phyloP scores from a whole-genome alignment of 2,113 vertebrate genomes.

The Actinemys pallida region DNA sequence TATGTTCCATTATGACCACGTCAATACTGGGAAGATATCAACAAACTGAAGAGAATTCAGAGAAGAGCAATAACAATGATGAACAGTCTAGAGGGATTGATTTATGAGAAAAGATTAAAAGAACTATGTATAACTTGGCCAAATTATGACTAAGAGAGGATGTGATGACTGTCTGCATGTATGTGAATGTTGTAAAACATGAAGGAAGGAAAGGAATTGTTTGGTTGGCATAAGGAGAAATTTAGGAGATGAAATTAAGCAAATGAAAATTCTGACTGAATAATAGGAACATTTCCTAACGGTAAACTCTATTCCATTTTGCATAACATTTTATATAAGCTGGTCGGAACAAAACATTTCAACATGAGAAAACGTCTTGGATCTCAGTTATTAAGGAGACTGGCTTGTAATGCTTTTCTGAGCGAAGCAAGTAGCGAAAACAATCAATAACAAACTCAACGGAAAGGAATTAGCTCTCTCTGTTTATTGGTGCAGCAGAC shows the following conservation, averaged over 20 bases:
- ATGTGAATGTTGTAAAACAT: slow-evolving; percentile 39
- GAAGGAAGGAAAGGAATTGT: neutral
- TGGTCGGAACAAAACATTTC: neutral
- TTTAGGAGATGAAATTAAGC: neutral
- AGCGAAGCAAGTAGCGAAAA: neutral
- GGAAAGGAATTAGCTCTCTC: slow-evolving; percentile 30
- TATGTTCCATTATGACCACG: neutral
- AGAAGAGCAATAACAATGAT: neutral
- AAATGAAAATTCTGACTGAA: slow-evolving; percentile 4
- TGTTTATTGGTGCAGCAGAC: slow-evolving; percentile 52
- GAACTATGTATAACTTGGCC: neutral
- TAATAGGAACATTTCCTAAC: slow-evolving; percentile 3
- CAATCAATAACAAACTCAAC: neutral
- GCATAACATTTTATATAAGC: slow-evolving; percentile 11
- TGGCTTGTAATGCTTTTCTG: neutral
- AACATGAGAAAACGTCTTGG: slow-evolving; percentile 26
- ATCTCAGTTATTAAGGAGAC: slow-evolving; percentile 23
- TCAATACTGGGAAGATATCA: neutral
- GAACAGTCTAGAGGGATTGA: neutral
- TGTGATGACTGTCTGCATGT: slow-evolving; percentile 12
- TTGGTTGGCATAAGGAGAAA: neutral
- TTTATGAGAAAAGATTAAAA: slow-evolving; percentile 23
- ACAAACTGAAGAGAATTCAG: neutral
- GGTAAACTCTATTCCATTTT: slow-evolving; percentile 18
- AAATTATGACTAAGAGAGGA: slow-evolving; percentile 55